Conservation (phyloP, 2,888 invertebrate genomes). For the Chirona hameri region DNA sequence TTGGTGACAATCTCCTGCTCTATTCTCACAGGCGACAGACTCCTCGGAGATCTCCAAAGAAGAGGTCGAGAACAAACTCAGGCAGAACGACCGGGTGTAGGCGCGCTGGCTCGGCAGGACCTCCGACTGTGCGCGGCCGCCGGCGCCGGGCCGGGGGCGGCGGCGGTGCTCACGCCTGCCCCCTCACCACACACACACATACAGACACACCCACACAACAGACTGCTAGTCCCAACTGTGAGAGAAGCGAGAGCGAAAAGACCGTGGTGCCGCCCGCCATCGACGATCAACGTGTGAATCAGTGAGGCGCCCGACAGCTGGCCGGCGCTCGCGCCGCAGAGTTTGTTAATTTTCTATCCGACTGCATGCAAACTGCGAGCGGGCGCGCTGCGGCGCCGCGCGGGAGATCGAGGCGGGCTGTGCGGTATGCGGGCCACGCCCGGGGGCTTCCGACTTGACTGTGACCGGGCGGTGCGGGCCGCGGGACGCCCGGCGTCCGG, state of each 20-base stretch:
- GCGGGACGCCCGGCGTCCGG: neutral
- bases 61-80: constrained; percentile 88
- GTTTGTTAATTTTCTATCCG: neutral
- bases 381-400: neutral
- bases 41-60: constrained; percentile 89
- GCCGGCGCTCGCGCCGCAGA: neutral
- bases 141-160: neutral
- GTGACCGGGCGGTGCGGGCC: neutral
- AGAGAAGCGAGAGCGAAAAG: no score
- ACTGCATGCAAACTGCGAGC: neutral
- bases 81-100: constrained; percentile 46
- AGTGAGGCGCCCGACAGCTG: neutral
- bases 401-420: neutral
- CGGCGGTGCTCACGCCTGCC: neutral
- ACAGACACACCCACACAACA: neutral
- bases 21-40: constrained; percentile 71
- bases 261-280: neutral
- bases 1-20: neutral
- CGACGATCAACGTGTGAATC: neutral
- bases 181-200: neutral
- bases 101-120: neutral
- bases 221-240: constrained; percentile 25
- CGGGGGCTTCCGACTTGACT: neutral
- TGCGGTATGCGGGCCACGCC: neutral
- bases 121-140: no score